These are phyloP conservation scores for Tryphoninae sp. DNA, from an alignment of 2,888 invertebrate species.

Conservation along the genomic window DNA sequence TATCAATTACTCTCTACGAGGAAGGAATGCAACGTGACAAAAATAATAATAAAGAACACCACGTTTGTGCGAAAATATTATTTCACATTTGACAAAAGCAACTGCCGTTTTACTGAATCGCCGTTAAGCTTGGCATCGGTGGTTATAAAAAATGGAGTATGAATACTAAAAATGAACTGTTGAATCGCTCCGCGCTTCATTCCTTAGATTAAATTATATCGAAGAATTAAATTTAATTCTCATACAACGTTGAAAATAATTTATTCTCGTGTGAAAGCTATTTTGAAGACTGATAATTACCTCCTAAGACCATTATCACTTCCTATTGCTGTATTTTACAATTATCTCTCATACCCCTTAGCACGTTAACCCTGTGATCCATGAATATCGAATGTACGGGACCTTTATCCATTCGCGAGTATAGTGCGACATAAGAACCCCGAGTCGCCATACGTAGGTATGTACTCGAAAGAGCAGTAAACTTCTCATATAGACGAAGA, in stretches of 20 bases:
- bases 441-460: conserved; percentile 17
- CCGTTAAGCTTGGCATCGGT: no score
- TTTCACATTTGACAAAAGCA: no score
- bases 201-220: no score
- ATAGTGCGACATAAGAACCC: neutral
- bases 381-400: conserved; percentile 35
- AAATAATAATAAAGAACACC: no score
- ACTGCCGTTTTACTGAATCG: no score
- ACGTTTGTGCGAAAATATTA: no score
- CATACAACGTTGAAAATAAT: neutral
- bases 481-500: conserved; percentile 39
- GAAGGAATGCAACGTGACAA: no score
- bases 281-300: conserved; percentile 31
- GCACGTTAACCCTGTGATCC: conserved; percentile 22
- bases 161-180: no score
- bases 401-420: conserved; percentile 18
- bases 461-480: conserved; percentile 49
- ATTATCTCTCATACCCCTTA: conserved; percentile 19
- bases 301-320: conserved; percentile 20
- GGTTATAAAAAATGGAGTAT: no score
- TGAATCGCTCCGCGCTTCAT: no score
- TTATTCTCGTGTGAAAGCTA: neutral
- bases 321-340: conserved; percentile 25
- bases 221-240: no score
- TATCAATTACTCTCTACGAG: no score